A percentile compares a stretch with the other conserved stretches of the same genome.
Evolutionary conservation across 2,888 invertebrate genomes (phyloP).

Genomic region (Melipona bicolor): DNA sequence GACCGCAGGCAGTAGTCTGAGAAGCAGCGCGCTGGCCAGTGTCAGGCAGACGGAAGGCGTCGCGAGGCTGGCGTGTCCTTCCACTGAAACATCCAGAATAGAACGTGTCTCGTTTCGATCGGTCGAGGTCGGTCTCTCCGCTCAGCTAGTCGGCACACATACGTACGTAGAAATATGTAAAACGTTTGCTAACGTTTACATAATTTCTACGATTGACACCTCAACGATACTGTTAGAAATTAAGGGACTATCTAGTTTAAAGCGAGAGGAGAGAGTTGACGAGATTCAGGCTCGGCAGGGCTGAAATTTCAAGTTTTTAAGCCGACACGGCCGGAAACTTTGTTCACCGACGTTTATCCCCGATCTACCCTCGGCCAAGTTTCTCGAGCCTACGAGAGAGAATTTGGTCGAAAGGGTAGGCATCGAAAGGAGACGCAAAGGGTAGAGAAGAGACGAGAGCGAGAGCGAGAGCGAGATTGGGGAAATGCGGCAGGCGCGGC

Average conservation of each 20-base stretch:
- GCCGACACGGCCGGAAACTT: conserved; percentile 30
- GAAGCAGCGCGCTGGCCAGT: conserved; percentile 68
- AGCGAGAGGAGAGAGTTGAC: background rate
- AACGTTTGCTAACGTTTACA: background rate
- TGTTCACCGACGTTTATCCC: conserved; percentile 5
- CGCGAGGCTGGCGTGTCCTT: conserved; percentile 74
- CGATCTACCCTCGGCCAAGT: conserved; percentile 15
- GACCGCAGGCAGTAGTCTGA: conserved; percentile 69
- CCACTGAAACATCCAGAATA: conserved; percentile 77
- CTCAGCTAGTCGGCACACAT: no score
- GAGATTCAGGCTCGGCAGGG: background rate
- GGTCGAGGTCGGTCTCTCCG: background rate
- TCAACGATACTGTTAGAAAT: no score
- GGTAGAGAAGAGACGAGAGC: conserved; percentile 14
- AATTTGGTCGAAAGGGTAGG: background rate
- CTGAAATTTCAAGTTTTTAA: conserved; percentile 34
- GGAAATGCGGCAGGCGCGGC: conserved; percentile 73
- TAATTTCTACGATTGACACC: no score
- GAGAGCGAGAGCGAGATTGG: background rate
- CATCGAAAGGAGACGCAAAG: background rate
- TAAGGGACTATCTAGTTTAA: background rate
- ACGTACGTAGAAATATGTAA: background rate
- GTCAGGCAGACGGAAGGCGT: conserved; percentile 73
- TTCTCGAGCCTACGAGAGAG: conserved; percentile 30
- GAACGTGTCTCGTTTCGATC: conserved; percentile 3